Evolutionary conservation across 2,888 invertebrate species (phyloP).

Genomic region (Drosophila borborema): DNA sequence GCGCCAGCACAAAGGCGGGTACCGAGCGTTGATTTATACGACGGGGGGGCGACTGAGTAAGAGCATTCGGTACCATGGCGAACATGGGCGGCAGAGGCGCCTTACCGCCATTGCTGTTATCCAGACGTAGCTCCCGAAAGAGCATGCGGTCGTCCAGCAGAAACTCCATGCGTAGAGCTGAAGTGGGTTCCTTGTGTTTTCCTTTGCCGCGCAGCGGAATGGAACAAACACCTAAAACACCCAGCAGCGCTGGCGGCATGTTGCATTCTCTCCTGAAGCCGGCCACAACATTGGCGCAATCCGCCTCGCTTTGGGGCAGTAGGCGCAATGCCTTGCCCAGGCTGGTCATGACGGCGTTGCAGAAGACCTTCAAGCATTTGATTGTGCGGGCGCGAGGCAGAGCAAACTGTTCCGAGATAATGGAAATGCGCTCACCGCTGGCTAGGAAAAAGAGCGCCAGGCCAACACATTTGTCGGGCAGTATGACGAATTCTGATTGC

Average conservation of each 20-base stretch:
- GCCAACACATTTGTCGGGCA: slow-evolving; percentile 80
- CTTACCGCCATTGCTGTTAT: slow-evolving; percentile 38
- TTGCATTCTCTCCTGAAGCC: slow-evolving; percentile 79
- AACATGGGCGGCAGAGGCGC: slow-evolving; percentile 67
- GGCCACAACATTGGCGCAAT: slow-evolving; percentile 71
- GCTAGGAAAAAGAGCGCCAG: slow-evolving; percentile 81
- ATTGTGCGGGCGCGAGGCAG: slow-evolving; percentile 76
- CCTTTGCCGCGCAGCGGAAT: slow-evolving; percentile 66
- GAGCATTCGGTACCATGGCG: slow-evolving; percentile 66
- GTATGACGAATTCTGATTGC: slow-evolving; percentile 36
- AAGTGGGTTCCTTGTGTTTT: slow-evolving; percentile 21
- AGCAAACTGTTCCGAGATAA: slow-evolving; percentile 77
- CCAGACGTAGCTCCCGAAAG: slow-evolving; percentile 82
- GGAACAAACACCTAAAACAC: slow-evolving; percentile 79
- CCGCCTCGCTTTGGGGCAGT: slow-evolving; percentile 72
- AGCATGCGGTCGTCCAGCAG: slow-evolving; percentile 81
- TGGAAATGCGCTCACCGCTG: slow-evolving; percentile 76
- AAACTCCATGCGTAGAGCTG: slow-evolving; percentile 79
- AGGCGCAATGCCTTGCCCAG: slow-evolving; percentile 67
- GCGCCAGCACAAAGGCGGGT: slow-evolving; percentile 77
- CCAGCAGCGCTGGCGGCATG: slow-evolving; percentile 80
- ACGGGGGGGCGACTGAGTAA: slow-evolving; percentile 58
- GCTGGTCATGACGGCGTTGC: slow-evolving; percentile 74
- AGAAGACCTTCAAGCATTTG: slow-evolving; percentile 80
- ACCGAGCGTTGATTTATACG: slow-evolving; percentile 65